phyloP scores from a whole-genome alignment of 2,113 vertebrate species.

The Solenodon paradoxus region DNA sequence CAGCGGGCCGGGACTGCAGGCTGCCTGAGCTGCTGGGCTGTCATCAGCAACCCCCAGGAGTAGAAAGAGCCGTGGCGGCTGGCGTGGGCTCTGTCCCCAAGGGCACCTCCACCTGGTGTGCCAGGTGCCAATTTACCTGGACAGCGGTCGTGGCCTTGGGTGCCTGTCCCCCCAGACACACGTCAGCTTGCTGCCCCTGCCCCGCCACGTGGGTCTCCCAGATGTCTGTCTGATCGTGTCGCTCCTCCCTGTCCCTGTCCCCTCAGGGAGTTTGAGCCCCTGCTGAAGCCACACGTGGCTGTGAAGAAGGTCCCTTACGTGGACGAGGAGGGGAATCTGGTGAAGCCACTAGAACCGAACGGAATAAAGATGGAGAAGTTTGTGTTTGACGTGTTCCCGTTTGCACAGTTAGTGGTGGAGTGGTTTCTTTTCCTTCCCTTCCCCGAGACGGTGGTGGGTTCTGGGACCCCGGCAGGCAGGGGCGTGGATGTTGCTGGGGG shows the following conservation, averaged over 20 bases:
- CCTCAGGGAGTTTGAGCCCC: slow-evolving; percentile 83
- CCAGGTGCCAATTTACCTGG: neutral
- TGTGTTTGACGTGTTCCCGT: slow-evolving; percentile 96
- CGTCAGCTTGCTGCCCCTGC: too few species aligned
- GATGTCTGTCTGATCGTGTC: rapidly evolving
- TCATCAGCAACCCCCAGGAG: rapidly evolving
- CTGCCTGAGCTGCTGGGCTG: neutral
- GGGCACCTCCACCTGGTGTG: neutral
- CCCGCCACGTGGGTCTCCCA: rapidly evolving
- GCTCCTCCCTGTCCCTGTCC: neutral
- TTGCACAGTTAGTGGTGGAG: slow-evolving; percentile 88
- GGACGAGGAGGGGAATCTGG: slow-evolving; percentile 87
- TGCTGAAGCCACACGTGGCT: slow-evolving; percentile 90
- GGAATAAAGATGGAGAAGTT: slow-evolving; percentile 99
- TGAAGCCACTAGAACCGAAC: slow-evolving; percentile 90
- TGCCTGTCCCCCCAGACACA: neutral
- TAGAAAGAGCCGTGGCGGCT: rapidly evolving
- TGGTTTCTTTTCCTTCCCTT: neutral
- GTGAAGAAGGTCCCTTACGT: slow-evolving; percentile 94
- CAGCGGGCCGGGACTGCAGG: rapidly evolving
- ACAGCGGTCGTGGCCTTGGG: too few species aligned
- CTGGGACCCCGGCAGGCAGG: neutral
- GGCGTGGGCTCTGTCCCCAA: rapidly evolving
- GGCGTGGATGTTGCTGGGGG: rapidly evolving
- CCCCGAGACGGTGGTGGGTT: neutral